phyloP scores from a whole-genome alignment of 2,113 vertebrate species.

The Catagonus wagneri region DNA sequence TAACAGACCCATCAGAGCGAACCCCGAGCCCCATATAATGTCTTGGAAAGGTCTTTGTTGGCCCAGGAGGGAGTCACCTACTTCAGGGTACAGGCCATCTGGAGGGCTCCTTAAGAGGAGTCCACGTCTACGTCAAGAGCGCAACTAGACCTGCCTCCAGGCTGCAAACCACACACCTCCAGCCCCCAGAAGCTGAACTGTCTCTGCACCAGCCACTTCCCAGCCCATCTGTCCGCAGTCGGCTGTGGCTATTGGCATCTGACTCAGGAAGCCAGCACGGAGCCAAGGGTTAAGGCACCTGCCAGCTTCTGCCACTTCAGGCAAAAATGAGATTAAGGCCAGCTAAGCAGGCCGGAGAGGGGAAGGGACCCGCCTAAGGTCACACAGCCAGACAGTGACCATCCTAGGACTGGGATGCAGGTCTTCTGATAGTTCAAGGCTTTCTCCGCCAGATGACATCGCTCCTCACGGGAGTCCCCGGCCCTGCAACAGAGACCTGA shows the following conservation, averaged over 20 bases:
- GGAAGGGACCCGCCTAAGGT: constrained; percentile 1
- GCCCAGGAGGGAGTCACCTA: background rate
- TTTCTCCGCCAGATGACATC: background rate
- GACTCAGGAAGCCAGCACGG: background rate
- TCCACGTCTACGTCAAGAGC: background rate
- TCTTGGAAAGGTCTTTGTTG: background rate
- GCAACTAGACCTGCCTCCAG: background rate
- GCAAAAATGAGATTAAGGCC: background rate
- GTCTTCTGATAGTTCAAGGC: background rate
- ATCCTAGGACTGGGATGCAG: background rate
- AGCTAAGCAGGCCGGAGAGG: background rate
- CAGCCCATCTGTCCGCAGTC: background rate
- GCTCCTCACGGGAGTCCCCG: background rate
- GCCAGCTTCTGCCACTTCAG: constrained; percentile 30
- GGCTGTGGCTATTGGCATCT: constrained; percentile 29
- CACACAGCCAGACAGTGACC: background rate
- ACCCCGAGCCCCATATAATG: background rate
- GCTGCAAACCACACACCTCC: background rate
- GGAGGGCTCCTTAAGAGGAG: background rate
- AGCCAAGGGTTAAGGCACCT: constrained; percentile 56
- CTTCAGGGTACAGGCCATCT: background rate
- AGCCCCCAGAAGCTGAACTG: background rate
- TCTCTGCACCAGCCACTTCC: background rate
- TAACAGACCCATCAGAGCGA: background rate
- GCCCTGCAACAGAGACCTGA: background rate